Conservation (phyloP, 2,113 vertebrate genomes). For the Galemys pyrenaicus region DNA sequence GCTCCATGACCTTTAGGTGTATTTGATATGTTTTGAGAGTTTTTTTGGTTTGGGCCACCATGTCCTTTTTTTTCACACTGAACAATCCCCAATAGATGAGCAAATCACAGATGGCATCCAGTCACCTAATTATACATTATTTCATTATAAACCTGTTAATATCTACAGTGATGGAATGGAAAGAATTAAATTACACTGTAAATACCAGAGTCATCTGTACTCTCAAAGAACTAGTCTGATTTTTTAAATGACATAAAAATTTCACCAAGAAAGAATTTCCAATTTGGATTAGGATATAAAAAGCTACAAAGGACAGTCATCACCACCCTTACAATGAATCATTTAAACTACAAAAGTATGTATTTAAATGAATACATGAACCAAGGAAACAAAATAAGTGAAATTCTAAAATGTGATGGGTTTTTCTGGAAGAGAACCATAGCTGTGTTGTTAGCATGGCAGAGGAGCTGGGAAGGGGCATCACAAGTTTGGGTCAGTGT, state of each 20-base stretch:
- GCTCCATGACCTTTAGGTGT: constrained; percentile 12
- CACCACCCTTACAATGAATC: neutral
- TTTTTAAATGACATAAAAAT: neutral
- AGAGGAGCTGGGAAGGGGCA: neutral
- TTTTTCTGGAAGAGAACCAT: neutral
- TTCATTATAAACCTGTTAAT: constrained; percentile 62
- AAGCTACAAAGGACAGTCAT: neutral
- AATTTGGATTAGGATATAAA: neutral
- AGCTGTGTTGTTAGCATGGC: neutral
- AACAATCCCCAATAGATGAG: constrained; percentile 3
- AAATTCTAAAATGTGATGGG: neutral
- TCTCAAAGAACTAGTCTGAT: constrained; percentile 10
- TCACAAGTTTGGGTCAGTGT: neutral
- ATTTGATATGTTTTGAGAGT: constrained; percentile 33
- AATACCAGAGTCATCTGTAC: constrained; percentile 68
- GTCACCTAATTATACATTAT: neutral
- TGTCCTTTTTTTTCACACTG: neutral
- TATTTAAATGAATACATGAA: neutral
- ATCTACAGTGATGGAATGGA: constrained; percentile 59
- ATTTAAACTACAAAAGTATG: neutral
- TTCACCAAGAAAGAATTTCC: neutral
- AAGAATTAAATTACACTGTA: constrained; percentile 75
- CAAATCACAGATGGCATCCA: neutral
- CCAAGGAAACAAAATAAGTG: neutral
- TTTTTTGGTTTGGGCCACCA: neutral